Base-by-base conservation (phyloP, 2,888 invertebrate species). In the Dolomedes plantarius region DNA sequence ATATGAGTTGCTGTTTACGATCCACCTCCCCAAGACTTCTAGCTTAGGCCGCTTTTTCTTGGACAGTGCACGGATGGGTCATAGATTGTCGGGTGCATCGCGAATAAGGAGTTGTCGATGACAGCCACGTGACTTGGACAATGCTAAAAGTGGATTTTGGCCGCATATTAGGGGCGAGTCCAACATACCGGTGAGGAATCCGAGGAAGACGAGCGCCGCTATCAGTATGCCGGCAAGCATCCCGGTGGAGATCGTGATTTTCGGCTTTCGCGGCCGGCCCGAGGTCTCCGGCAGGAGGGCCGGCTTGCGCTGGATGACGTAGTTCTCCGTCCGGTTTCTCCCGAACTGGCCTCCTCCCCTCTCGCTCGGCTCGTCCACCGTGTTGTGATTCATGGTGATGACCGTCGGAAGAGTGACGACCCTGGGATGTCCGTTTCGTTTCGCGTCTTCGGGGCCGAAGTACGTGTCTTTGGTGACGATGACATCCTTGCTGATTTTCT, bases 111-210 rank as follows among this genome's bases (percentile, higher is more conserved):
- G n/a, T n/a, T n/a, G n/a, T n/a, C n/a, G n/a, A n/a, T n/a, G n/a
- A n/a, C n/a, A n/a, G n/a, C n/a, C n/a, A n/a, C n/a, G n/a, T n/a
- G n/a, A n/a, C n/a, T n/a, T n/a, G n/a, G n/a, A n/a, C n/a, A n/a
- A n/a, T n/a, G n/a, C n/a, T n/a, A n/a, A n/a, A n/a, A n/a, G n/a
- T n/a, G n/a, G n/a, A n/a, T n/a, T n/a, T n/a, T n/a, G n/a, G n/a
- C n/a, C n/a, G n/a, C n/a, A n/a, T n/a, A n/a, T n/a, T n/a, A n/a
- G n/a, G n/a, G n/a, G n/a, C n/a, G n/a, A n/a, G n/a, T n/a, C n/a
- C n/a, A n/a, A n/a, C n/a, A n/a, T 74, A 86, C 85, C 85, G 79
- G 79, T 86, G 11, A 86, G 65, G 69, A 86, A 86, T 74, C 78
- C 85, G 9, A 86, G 62, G 27, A 86, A 86, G n/a, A 86, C 72